Base-by-base conservation (phyloP, 1,140 invertebrate species). In the Drosophila asahinai region DNA sequence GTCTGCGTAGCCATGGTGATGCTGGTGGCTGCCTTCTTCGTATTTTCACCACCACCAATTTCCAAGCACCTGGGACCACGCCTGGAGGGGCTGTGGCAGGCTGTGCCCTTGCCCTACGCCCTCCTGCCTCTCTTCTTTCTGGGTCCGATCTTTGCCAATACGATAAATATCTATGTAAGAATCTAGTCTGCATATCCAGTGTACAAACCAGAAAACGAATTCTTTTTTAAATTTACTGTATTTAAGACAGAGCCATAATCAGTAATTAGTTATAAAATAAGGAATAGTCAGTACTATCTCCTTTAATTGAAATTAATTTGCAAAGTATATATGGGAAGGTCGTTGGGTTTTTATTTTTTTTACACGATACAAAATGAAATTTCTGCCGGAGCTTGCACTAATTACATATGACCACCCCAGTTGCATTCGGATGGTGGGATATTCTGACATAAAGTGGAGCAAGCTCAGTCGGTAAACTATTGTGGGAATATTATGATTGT, bases 361-460 rank as follows among this genome's bases (percentile, higher is more conserved):
- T 33, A 38, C n/a, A 19, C 3, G 12, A 8, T 22, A 17, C 33
- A 49, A 64, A 51, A 43, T 65, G 27, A 14, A 17, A 12, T n/a
- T 47, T 47, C 38, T 19, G 47, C 14, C 27, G n/a, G 36, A 27
- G 30, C 22, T 19, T 64, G 65, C 38, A 49, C 65, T 66, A 63
- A 25, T 40, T 67, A 43, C 60, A 30, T 51, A 49, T 40, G 14
- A 38, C 43, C 66, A 66, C 66, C 66, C 62, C 62, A 71, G 67
- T 49, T 73, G 70, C 67, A 73, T 73, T 73, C 38, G 52, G 45
- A 73, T 38, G 72, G 70, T 73, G 70, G 70, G 70, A 73, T 73
- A 73, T 74, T 74, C 71, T 74, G 67, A 14, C 47, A 5, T 5
- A 6, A 51, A 73, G 19, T 71, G 40, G 64, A 57, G 49, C 67